phyloP scores from a whole-genome alignment of 1,140 invertebrate species.

The Lucilia sericata region DNA sequence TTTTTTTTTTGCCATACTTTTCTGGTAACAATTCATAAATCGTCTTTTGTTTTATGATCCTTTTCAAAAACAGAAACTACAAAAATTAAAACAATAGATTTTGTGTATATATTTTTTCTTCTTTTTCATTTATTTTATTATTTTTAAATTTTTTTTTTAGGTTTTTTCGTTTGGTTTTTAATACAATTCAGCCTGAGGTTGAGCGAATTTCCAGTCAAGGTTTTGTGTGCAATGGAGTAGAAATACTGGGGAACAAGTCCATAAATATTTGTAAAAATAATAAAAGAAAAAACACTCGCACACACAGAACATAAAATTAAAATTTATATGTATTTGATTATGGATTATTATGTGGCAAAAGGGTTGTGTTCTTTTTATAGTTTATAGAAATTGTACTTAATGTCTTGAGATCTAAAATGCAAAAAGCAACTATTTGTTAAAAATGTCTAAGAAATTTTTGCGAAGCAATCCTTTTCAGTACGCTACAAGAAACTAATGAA shows the following conservation, averaged over 20 bases:
- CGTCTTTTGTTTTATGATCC: constrained; percentile 12
- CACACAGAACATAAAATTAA: neutral
- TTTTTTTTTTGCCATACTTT: neutral
- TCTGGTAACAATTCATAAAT: neutral
- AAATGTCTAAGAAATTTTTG: no score
- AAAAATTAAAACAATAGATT: constrained; percentile 19
- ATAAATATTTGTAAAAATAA: neutral
- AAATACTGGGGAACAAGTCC: neutral
- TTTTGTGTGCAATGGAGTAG: neutral
- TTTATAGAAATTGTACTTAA: no score
- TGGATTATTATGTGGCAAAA: neutral
- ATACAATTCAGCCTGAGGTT: neutral
- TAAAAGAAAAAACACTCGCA: neutral
- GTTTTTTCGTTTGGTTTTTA: neutral
- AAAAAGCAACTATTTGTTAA: no score
- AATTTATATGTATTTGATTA: neutral
- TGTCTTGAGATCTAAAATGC: no score
- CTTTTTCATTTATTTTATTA: neutral
- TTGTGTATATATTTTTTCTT: neutral
- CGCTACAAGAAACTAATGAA: no score
- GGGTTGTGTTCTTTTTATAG: no score
- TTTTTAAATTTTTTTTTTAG: no score
- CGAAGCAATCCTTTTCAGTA: no score
- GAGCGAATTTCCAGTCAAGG: neutral
- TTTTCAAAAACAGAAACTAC: constrained; percentile 10